These are phyloP conservation scores for Clytia hemisphaerica DNA, from an alignment of 30 jellyfish, hydroid and myxozoan genomes.

Conservation along the genomic window DNA sequence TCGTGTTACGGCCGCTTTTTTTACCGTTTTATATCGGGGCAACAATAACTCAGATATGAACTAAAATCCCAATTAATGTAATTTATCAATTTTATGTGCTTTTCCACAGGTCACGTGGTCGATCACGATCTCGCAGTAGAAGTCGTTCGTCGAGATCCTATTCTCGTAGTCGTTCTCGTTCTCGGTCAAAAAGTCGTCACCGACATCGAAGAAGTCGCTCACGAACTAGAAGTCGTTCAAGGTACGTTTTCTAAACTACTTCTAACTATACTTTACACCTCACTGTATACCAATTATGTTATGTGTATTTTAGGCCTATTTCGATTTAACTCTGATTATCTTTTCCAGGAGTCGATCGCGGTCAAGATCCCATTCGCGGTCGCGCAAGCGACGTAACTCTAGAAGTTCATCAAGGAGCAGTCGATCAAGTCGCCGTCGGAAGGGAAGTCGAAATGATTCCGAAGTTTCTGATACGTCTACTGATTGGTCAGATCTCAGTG, in stretches of 20 bases:
- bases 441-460: constrained; percentile 2
- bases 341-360: constrained; percentile 54
- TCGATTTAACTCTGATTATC: too few species aligned
- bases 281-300: too few species aligned
- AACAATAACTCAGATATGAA: background rate
- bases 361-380: constrained; percentile 48
- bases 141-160: background rate
- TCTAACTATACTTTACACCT: too few species aligned
- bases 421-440: too few species aligned
- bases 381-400: constrained; percentile 28
- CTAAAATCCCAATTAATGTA: background rate
- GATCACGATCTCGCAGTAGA: background rate
- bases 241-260: background rate
- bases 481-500: constrained; percentile 50
- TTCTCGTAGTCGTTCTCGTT: background rate
- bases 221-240: constrained; percentile 28
- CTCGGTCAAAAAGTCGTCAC: constrained; percentile 8
- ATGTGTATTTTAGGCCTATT: background rate
- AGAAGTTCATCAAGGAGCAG: constrained; percentile 21
- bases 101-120: background rate
- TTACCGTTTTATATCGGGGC: too few species aligned
- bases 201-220: constrained; percentile 19
- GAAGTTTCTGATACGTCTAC: constrained; percentile 28
- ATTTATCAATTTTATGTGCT: background rate
- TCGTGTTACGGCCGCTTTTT: too few species aligned